Percentiles rank a stretch among this genome's conserved stretches.
Evolutionary conservation across 1,140 invertebrate species (phyloP).

Genomic region (Branchinecta lindahli): DNA sequence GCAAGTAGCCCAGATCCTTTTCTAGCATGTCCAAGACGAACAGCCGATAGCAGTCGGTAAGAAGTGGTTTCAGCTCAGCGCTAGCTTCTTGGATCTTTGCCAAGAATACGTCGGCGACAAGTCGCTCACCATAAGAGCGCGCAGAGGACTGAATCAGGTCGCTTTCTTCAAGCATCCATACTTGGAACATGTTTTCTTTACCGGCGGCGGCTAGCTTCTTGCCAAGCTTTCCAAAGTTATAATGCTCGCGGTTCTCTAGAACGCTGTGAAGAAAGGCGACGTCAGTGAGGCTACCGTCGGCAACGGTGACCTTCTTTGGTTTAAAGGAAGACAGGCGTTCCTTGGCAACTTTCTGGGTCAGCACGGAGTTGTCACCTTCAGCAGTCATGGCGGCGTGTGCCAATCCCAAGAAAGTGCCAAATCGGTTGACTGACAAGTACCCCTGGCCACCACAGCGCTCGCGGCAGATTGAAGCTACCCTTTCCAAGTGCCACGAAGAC

Average conservation of each 20-base stretch:
- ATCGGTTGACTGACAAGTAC: conserved; percentile 29
- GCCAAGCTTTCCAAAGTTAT: conserved; percentile 24
- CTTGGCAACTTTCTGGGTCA: conserved; percentile 31
- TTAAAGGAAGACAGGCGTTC: conserved; percentile 25
- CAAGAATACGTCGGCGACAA: conserved; percentile 27
- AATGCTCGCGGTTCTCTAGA: conserved; percentile 25
- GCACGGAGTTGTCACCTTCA: conserved; percentile 30
- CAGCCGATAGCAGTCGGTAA: conserved; percentile 25
- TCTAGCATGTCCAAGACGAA: conserved; percentile 25
- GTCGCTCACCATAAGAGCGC: conserved; percentile 26
- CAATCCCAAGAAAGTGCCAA: conserved; percentile 27
- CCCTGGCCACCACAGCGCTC: conserved; percentile 32
- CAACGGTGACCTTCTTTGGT: conserved; percentile 16
- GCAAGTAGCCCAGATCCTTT: conserved; percentile 24
- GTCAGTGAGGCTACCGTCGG: conserved; percentile 19
- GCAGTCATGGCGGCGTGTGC: conserved; percentile 31
- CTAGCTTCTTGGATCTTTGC: conserved; percentile 21
- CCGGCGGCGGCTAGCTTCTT: conserved; percentile 26
- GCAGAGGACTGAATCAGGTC: conserved; percentile 29
- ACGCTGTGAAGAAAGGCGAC: conserved; percentile 23
- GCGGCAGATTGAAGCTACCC: conserved; percentile 26
- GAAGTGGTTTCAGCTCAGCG: conserved; percentile 20
- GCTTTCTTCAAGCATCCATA: conserved; percentile 29
- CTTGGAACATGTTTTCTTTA: conserved; percentile 26
- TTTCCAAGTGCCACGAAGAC: conserved; percentile 28